Evolutionary conservation across 2,888 invertebrate species (phyloP), one percentile per base, ranked within the genome.

Genomic region (Lasioglossum vierecki): DNA sequence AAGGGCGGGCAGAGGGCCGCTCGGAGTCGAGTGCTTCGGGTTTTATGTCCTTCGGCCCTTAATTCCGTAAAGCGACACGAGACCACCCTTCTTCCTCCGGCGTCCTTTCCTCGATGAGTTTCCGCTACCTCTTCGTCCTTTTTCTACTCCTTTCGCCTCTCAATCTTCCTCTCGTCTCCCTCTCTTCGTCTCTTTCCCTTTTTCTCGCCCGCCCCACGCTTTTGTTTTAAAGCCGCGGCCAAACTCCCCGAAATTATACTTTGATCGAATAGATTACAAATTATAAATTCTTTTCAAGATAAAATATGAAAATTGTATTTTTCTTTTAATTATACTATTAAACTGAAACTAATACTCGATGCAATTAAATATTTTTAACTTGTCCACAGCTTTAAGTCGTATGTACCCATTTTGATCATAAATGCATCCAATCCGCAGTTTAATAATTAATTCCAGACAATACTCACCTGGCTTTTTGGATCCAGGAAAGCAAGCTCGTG

Each of bases 41-140:
- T 86, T 91, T 91, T 92, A 88, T 85, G 89, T 87, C 89, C 87
- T 91, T 89, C 87, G 89, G 84, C 86, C 88, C 89, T 92, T 92
- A 91, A 92, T 92, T 92, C 89, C 85, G 88, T 87, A 90, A 91
- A 92, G 89, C 86, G 83, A 89, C 88, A 88, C 84, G 71, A 70
- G 76, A 46, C 78, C 41, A 39, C 57, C 76, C 72, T 83, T 82
- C 83, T 80, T 78, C 78, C 76, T 46, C 22, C 66, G 63, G 76
- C 83, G 73, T 87, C 85, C 80, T 85, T 87, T 81, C 79, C 80
- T 84, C 73, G 80, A 73, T 79, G 76, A 82, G 75, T 82, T 89
- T 75, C 73, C 79, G 74, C 83, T 80, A 80, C 75, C 74, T 76
- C 82, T 73, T 88, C 74, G 26, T 60, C 39, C 80, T 53, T 66